A percentile compares a stretch with the other conserved stretches of the same genome.
phyloP scores from a whole-genome alignment of 1,140 invertebrate species.

The Trypoxylus dichotomus region DNA sequence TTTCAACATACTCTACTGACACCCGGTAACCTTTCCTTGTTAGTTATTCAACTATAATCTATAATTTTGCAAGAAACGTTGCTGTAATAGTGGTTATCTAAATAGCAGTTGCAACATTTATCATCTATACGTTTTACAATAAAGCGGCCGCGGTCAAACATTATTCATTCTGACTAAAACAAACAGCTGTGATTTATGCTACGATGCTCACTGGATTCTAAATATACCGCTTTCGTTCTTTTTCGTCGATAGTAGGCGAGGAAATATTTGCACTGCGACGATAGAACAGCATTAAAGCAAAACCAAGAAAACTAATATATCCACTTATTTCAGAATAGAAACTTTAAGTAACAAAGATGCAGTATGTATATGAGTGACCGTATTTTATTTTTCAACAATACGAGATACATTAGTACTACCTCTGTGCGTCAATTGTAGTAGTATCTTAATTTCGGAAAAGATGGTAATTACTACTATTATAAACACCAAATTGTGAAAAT shows the following conservation, averaged over 20 bases:
- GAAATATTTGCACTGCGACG: not conserved
- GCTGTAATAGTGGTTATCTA: not conserved
- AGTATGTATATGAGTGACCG: no score
- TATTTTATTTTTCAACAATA: no score
- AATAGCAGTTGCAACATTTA: constrained; percentile 36
- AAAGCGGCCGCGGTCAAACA: constrained; percentile 40
- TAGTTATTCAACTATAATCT: no score
- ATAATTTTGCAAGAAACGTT: no score
- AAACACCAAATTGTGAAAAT: no score
- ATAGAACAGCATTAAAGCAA: not conserved
- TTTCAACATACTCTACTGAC: no score
- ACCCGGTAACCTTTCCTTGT: no score
- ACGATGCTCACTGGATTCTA: constrained; percentile 42
- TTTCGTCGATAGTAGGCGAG: not conserved
- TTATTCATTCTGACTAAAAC: constrained; percentile 47
- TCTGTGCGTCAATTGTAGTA: no score
- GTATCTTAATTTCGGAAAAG: no score
- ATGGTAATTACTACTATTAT: no score
- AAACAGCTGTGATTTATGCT: constrained; percentile 48
- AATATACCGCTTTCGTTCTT: not conserved
- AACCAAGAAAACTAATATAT: not conserved
- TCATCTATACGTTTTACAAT: constrained; percentile 46
- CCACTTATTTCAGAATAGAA: not conserved
- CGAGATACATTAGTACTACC: no score
- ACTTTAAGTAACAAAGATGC: not conserved